A percentile compares a stretch with the other conserved stretches of the same genome.
Evolutionary conservation across 1,140 invertebrate genomes (phyloP).

Genomic region (Heliconius nattereri): DNA sequence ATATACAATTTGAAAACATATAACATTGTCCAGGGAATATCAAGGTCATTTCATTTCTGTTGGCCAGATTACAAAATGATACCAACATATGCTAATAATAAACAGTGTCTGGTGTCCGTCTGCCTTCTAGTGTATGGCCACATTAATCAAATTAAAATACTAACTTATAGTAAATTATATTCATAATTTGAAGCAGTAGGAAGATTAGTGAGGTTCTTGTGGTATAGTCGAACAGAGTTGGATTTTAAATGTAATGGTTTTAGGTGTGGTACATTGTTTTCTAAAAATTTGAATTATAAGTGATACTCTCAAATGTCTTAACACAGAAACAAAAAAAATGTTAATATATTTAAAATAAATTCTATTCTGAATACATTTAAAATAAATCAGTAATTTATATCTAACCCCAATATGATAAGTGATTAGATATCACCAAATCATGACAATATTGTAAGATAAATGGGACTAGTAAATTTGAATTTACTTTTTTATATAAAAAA

Average conservation of each 20-base stretch:
- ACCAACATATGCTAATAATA: slow-evolving; percentile 27
- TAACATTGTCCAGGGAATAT: slow-evolving; percentile 1
- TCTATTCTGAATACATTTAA: background rate
- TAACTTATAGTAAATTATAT: background rate
- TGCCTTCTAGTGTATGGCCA: slow-evolving; percentile 21
- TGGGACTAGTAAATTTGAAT: background rate
- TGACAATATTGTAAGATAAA: background rate
- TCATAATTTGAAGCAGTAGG: too few species aligned
- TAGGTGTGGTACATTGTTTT: too few species aligned
- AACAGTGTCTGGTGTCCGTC: slow-evolving; percentile 52
- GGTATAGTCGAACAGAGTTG: too few species aligned
- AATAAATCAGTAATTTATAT: background rate
- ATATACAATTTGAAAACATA: slow-evolving; percentile 5
- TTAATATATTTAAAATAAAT: too few species aligned
- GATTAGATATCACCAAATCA: slow-evolving; percentile 11
- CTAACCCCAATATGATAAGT: background rate
- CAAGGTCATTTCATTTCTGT: slow-evolving; percentile 21
- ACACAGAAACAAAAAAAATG: too few species aligned
- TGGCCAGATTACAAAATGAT: slow-evolving; percentile 36
- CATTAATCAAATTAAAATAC: background rate
- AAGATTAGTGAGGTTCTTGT: too few species aligned
- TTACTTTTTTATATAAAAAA: too few species aligned
- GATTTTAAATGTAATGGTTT: too few species aligned
- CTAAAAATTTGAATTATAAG: too few species aligned
- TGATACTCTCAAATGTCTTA: too few species aligned